Base-by-base conservation (phyloP, 2,888 invertebrate species). In the Aporophyla lueneburgensis region DNA sequence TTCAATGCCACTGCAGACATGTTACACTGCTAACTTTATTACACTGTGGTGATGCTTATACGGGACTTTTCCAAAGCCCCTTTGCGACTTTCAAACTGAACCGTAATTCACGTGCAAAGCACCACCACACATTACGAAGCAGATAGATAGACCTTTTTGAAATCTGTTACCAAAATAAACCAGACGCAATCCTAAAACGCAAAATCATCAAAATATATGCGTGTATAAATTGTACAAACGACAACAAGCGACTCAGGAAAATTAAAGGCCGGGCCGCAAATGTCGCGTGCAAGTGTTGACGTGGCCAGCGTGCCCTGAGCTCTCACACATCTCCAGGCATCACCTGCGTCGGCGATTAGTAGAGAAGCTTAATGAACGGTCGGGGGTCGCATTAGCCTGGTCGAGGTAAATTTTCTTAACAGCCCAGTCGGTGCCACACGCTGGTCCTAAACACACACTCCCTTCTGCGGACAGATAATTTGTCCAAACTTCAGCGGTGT, bases 361-460 rank as follows among this genome's bases (percentile, higher is more conserved):
- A 40, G 51, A 67, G 40, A 27, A 70, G 72, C 72, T 71, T 89
- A 89, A 90, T 90, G 90, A 89, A 88, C 83, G 86, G 83, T 86
- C 86, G 76, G 86, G 83, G 90, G 40, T 88, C 90, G 87, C 54
- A 59, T 69, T 72, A 74, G 16, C 69, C 61, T 90, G 89, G 92
- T 81, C 73, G 63, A 63, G 86, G 82, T 78, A 88, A 90, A 91
- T 92, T 92, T 92, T 91, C 92, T 91, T 90, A 91, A 87, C 89
- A 83, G 87, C 88, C 88, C 85, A 86, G 89, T 89, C 89, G 91
- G 89, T 89, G 91, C 81, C 86, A 80, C 88, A 82, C 86, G 86
- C 87, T 82, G 82, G 90, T 92, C 94, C 94, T 94, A 93, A 93
- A 91, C 92, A 94, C 91, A 94, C 92, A 93, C 92, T 90, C 90